Conservation (phyloP, 2,113 vertebrate species). For the Otus sunia region DNA sequence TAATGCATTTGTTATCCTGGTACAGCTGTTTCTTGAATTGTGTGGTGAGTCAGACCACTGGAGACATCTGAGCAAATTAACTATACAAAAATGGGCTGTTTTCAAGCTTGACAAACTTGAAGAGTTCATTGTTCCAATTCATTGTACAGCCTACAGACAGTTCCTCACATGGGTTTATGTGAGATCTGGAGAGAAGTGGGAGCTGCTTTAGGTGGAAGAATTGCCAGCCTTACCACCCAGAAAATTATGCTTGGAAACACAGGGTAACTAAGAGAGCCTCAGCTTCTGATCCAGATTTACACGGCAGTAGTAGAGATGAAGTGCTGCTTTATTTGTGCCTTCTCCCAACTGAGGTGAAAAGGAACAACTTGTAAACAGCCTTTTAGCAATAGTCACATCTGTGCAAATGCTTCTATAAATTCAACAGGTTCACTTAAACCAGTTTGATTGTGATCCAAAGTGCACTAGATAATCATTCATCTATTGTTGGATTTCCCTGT, state of each 20-base stretch:
- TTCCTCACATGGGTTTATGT: background rate
- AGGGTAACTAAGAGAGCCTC: background rate
- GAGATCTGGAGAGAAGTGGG: background rate
- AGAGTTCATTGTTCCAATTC: background rate
- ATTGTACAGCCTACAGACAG: background rate
- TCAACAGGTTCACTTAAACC: background rate
- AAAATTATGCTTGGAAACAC: background rate
- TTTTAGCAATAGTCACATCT: rapidly evolving
- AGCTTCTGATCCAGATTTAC: background rate
- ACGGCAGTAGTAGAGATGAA: background rate
- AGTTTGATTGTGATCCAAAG: background rate
- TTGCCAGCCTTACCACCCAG: background rate
- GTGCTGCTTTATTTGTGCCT: background rate
- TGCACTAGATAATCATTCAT: background rate
- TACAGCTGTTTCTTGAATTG: background rate
- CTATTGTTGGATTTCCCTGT: background rate
- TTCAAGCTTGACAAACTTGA: background rate
- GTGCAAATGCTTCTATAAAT: background rate
- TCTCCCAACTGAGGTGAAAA: background rate
- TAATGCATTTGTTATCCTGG: background rate
- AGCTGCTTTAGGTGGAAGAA: background rate
- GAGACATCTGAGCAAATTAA: background rate
- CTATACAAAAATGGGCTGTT: background rate
- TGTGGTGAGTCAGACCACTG: background rate
- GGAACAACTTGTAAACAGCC: background rate